Conservation (phyloP, 2,113 vertebrate genomes). For the Lophotis ruficrista region DNA sequence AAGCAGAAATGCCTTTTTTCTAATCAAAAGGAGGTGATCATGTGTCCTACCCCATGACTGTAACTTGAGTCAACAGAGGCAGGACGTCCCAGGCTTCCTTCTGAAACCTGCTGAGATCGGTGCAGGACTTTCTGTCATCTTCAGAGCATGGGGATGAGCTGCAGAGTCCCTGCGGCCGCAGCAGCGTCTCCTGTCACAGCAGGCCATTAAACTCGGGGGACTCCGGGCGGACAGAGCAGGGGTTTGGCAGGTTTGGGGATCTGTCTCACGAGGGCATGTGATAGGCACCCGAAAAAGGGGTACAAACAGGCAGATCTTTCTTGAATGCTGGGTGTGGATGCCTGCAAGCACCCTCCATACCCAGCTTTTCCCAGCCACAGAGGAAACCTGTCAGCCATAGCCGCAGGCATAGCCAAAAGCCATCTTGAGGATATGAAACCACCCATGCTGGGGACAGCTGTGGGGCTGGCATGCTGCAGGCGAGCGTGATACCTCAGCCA, state of each 20-base stretch:
- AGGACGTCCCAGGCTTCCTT: background rate
- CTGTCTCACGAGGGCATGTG: background rate
- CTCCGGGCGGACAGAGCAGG: background rate
- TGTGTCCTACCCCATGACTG: background rate
- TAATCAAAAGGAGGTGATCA: background rate
- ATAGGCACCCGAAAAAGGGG: background rate
- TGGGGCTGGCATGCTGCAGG: background rate
- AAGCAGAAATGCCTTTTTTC: slow-evolving; percentile 16
- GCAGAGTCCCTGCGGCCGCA: background rate
- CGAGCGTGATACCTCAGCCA: fast-evolving
- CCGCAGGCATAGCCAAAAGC: background rate
- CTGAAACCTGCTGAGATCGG: background rate
- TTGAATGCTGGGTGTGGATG: background rate
- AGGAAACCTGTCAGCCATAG: background rate
- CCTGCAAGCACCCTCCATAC: fast-evolving
- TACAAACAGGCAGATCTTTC: background rate
- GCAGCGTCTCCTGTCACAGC: background rate
- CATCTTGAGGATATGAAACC: background rate
- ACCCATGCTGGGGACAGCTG: fast-evolving
- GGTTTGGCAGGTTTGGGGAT: background rate
- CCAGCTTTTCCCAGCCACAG: background rate
- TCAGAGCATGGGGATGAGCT: background rate
- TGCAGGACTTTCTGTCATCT: background rate
- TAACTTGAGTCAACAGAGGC: background rate
- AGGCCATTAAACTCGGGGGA: background rate